Conservation (phyloP, 1,140 invertebrate species). For the Argopecten irradians region DNA sequence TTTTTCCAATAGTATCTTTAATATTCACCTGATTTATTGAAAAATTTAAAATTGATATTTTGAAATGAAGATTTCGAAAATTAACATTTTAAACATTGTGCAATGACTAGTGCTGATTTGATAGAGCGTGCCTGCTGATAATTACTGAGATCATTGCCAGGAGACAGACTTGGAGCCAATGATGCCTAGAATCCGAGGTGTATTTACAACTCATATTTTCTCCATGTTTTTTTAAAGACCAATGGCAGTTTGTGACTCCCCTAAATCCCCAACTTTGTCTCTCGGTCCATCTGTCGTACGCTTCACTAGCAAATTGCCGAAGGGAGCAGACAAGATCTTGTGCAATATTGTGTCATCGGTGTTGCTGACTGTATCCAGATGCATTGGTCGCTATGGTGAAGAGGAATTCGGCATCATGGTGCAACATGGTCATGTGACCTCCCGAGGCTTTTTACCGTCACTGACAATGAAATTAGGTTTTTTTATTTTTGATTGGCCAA, state of each 20-base stretch:
- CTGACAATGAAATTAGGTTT: constrained; percentile 12
- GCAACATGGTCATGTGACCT: constrained; percentile 20
- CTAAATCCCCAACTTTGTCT: not conserved
- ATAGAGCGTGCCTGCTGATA: not conserved
- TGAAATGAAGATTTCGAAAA: not conserved
- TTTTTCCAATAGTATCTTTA: not conserved
- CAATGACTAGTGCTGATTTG: not conserved
- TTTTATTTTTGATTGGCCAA: constrained; percentile 1
- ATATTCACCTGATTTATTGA: not conserved
- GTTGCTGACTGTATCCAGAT: constrained; percentile 20
- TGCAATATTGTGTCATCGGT: not conserved
- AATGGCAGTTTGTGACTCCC: not conserved
- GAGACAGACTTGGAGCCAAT: not conserved
- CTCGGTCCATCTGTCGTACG: not conserved
- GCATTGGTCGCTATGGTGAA: constrained; percentile 14
- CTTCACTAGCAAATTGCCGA: not conserved
- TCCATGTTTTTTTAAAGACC: not conserved
- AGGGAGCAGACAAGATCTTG: constrained; percentile 7
- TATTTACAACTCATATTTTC: too few relatives aligned
- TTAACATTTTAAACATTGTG: not conserved
- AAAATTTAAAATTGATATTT: not conserved
- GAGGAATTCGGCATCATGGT: constrained; percentile 1
- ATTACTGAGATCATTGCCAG: not conserved
- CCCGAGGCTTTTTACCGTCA: not conserved
- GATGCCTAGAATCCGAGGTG: too few relatives aligned